Percentiles rank a stretch among this genome's conserved stretches.
phyloP scores from a whole-genome alignment of 2,113 vertebrate species.

The Forbesichthys agassizii region DNA sequence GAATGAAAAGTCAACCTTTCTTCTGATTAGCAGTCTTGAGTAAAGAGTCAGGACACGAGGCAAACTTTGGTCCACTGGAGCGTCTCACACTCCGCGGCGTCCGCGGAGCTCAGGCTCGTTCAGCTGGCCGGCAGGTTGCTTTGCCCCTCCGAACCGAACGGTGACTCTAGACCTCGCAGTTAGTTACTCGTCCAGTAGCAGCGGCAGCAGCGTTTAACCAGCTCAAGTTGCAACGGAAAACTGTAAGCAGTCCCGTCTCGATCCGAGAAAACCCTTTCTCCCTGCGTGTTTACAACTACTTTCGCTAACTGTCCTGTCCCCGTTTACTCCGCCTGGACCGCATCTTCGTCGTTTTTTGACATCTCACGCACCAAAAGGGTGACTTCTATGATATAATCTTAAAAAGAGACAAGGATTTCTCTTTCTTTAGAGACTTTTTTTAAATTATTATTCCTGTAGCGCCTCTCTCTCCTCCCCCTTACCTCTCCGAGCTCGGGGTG shows the following conservation, averaged over 20 bases:
- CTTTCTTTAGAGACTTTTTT: constrained; percentile 72
- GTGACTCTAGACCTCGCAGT: constrained; percentile 20
- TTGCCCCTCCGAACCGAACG: constrained; percentile 16
- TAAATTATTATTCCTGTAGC: constrained; percentile 52
- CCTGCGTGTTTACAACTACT: constrained; percentile 51
- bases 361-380: constrained; percentile 44
- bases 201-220: constrained; percentile 14
- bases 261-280: constrained; percentile 4
- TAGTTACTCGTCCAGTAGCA: constrained; percentile 28
- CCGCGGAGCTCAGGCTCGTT: constrained; percentile 24
- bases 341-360: constrained; percentile 65
- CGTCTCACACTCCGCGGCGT: not conserved
- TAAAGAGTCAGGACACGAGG: constrained; percentile 37
- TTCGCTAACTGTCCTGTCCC: constrained; percentile 50
- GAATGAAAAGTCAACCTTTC: constrained; percentile 58
- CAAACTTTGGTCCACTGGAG: constrained; percentile 44
- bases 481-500: constrained; percentile 73
- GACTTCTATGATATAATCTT: constrained; percentile 52
- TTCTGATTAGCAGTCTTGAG: constrained; percentile 32
- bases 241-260: constrained; percentile 50
- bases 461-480: constrained; percentile 62
- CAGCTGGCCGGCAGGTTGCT: constrained; percentile 8
- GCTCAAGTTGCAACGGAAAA: constrained; percentile 47
- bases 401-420: constrained; percentile 27
- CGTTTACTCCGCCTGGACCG: constrained; percentile 65